Conservation (phyloP, 1,140 invertebrate genomes). For the Drosophila murphyi region DNA sequence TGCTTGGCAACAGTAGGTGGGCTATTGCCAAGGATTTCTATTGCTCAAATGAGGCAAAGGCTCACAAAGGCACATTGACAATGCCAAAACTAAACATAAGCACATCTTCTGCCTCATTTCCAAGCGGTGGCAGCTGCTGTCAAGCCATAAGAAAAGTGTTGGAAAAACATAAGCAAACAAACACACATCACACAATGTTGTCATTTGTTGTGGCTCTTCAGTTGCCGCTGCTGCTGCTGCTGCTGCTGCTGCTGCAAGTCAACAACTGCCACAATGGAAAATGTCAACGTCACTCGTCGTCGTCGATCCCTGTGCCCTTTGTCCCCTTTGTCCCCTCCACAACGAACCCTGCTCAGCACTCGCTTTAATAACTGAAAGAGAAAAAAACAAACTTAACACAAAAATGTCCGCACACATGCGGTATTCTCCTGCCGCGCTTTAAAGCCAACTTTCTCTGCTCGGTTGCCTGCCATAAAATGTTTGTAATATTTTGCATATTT, state of each 20-base stretch:
- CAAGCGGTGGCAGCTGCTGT: slow-evolving; percentile 20
- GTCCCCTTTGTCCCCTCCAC: not conserved
- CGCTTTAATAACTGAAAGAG: slow-evolving; percentile 2
- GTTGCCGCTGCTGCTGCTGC: slow-evolving; percentile 9
- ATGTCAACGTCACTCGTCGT: slow-evolving; percentile 39
- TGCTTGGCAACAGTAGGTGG: slow-evolving; percentile 6
- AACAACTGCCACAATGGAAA: slow-evolving; percentile 47
- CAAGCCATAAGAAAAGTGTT: slow-evolving; percentile 34
- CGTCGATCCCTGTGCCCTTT: not conserved
- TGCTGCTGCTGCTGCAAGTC: slow-evolving; percentile 48
- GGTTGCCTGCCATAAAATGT: slow-evolving; percentile 12
- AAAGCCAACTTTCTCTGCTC: slow-evolving; percentile 5
- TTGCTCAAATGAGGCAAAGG: slow-evolving; percentile 32
- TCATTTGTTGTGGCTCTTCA: slow-evolving; percentile 25
- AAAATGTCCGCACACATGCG: slow-evolving; percentile 49
- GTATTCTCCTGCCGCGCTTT: slow-evolving; percentile 2
- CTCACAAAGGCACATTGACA: not conserved
- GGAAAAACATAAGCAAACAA: slow-evolving; percentile 32
- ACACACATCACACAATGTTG: slow-evolving; percentile 20
- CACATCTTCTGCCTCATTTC: not conserved
- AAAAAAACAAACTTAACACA: slow-evolving; percentile 46
- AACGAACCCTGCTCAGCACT: not conserved
- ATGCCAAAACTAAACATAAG: slow-evolving; percentile 1
- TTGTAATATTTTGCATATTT: slow-evolving; percentile 56
- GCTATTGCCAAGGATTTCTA: slow-evolving; percentile 36